These are phyloP conservation scores for Sphenopsis melanotis DNA, from an alignment of 2,797 vertebrate species.

Conservation along the genomic window DNA sequence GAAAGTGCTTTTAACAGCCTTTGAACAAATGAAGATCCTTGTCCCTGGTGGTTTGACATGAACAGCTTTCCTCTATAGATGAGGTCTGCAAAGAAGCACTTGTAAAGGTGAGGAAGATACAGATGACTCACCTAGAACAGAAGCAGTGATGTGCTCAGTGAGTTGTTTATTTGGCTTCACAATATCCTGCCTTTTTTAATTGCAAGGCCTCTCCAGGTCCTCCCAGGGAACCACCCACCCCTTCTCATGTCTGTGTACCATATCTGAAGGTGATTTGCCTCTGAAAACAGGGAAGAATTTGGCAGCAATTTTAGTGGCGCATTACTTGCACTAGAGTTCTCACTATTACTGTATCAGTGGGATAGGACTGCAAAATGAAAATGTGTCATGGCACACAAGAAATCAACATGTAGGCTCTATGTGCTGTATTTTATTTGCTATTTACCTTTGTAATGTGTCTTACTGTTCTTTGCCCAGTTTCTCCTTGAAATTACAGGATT, in stretches of 20 bases:
- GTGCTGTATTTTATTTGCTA: background rate
- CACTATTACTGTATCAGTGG: background rate
- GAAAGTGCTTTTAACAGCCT: background rate
- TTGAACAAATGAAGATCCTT: background rate
- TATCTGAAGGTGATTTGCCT: background rate
- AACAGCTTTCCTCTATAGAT: background rate
- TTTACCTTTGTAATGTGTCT: background rate
- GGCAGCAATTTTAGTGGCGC: background rate
- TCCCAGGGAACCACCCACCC: background rate
- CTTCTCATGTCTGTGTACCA: background rate
- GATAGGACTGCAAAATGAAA: background rate
- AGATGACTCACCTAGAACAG: background rate
- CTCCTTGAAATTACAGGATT: background rate
- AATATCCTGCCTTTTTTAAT: background rate
- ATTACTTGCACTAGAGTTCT: background rate
- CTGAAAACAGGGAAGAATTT: background rate
- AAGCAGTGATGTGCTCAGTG: background rate
- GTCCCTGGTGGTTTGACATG: background rate
- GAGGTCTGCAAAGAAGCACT: background rate
- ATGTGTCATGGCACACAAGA: background rate
- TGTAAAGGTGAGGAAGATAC: background rate
- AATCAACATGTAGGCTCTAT: rapidly evolving
- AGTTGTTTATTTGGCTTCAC: background rate
- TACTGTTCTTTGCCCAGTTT: background rate
- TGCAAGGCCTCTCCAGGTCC: background rate